A percentile compares a stretch with the other conserved stretches of the same genome.
Conservation (phyloP, 2,797 vertebrate genomes). For the Xenops minutus region DNA sequence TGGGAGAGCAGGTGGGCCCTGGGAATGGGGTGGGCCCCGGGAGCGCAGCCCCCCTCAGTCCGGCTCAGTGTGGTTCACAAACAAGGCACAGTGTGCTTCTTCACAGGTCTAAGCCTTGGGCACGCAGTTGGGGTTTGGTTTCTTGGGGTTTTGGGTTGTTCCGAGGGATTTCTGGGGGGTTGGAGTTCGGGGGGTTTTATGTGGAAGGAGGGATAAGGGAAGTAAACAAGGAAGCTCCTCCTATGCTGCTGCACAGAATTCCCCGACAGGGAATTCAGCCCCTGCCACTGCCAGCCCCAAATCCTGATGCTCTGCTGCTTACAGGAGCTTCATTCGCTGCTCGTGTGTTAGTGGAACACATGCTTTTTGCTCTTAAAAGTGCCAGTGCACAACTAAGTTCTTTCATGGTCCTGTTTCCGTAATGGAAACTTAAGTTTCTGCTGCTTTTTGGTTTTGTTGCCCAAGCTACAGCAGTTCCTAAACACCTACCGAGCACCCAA, state of each 20-base stretch:
- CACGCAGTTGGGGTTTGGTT: accelerated
- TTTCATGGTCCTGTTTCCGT: accelerated
- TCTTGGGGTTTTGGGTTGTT: neutral
- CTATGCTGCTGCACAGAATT: neutral
- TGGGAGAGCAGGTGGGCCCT: too few species aligned
- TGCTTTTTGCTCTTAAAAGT: neutral
- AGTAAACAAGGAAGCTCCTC: neutral
- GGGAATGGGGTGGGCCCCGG: too few species aligned
- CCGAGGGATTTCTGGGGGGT: neutral
- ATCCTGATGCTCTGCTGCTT: accelerated
- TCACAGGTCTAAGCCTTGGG: neutral
- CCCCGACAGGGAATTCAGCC: neutral
- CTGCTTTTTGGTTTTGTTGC: neutral
- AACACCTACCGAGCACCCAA: neutral
- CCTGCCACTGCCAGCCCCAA: neutral
- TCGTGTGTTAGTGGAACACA: accelerated
- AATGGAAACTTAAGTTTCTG: neutral
- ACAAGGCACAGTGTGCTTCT: too few species aligned
- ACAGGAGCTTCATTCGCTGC: neutral
- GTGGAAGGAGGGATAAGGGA: too few species aligned
- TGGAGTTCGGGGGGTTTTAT: too few species aligned
- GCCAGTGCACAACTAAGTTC: accelerated
- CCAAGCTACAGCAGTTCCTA: neutral
- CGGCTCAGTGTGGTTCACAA: too few species aligned
- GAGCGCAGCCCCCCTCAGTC: neutral